These are phyloP conservation scores for Agrotis segetum DNA, from an alignment of 2,888 invertebrate genomes.

Conservation along the genomic window DNA sequence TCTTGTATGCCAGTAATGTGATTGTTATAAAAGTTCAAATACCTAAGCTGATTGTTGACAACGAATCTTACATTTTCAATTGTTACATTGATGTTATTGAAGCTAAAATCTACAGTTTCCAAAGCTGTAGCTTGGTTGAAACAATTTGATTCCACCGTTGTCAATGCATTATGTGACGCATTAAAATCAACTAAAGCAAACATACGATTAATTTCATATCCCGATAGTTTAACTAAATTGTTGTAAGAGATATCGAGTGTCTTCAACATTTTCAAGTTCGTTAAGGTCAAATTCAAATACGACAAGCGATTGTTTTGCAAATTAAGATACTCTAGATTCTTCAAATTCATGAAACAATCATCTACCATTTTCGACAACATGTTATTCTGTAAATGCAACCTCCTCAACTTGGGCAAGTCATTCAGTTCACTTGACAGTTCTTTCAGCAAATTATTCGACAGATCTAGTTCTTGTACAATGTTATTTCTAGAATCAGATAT, in stretches of 20 bases:
- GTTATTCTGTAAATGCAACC: conserved; percentile 77
- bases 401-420: conserved; percentile 68
- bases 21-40: conserved; percentile 79
- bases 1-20: conserved; percentile 74
- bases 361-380: conserved; percentile 71
- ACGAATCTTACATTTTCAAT: conserved; percentile 78
- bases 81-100: conserved; percentile 74
- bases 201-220: conserved; percentile 78
- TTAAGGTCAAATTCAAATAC: conserved; percentile 75
- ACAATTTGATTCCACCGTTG: conserved; percentile 76
- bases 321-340: conserved; percentile 69
- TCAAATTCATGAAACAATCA: conserved; percentile 72
- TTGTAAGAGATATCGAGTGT: conserved; percentile 79
- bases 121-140: conserved; percentile 77
- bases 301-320: conserved; percentile 76
- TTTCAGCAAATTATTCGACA: conserved; percentile 76
- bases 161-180: conserved; percentile 78
- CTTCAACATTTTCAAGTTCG: conserved; percentile 73
- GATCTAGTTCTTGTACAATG: conserved; percentile 71
- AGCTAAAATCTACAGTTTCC: conserved; percentile 76
- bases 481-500: conserved; percentile 65
- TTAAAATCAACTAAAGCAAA: conserved; percentile 75
- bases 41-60: conserved; percentile 73
- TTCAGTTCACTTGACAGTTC: conserved; percentile 70
- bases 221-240: conserved; percentile 70